Evolutionary conservation across 2,113 vertebrate species (phyloP).

Genomic region (Tringa solitaria): DNA sequence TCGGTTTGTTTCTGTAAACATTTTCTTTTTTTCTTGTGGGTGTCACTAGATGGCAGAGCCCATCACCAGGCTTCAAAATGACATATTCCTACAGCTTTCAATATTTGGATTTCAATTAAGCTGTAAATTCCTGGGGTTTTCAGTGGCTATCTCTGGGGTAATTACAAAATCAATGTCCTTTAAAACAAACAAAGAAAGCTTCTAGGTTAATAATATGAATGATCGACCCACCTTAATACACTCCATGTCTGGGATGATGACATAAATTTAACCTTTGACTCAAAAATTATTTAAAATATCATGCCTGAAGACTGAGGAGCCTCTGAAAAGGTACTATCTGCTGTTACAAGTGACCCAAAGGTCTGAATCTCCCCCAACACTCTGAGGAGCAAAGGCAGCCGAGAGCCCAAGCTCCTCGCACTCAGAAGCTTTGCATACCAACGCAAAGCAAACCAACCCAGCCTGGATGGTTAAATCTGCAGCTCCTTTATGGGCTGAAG

Average conservation of each 20-base stretch:
- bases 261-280: not conserved
- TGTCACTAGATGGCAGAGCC: slow-evolving; percentile 38
- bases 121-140: slow-evolving; percentile 13
- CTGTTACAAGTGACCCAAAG: not conserved
- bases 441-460: not conserved
- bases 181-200: slow-evolving; percentile 11
- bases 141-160: not conserved
- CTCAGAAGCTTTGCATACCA: not conserved
- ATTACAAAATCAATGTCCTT: slow-evolving; percentile 51
- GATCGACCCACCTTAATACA: not conserved
- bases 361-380: not conserved
- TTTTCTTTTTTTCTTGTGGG: not conserved
- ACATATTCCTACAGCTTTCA: not conserved
- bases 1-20: not conserved
- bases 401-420: not conserved
- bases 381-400: not conserved
- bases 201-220: not conserved
- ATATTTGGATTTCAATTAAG: slow-evolving; percentile 55
- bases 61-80: not conserved
- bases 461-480: not conserved
- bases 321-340: not conserved
- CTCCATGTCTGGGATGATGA: not conserved
- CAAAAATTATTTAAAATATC: not conserved
- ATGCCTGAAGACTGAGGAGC: not conserved
- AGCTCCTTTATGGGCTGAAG: not conserved